phyloP scores from a whole-genome alignment of 2,113 vertebrate genomes.

The Neofelis nebulosa region DNA sequence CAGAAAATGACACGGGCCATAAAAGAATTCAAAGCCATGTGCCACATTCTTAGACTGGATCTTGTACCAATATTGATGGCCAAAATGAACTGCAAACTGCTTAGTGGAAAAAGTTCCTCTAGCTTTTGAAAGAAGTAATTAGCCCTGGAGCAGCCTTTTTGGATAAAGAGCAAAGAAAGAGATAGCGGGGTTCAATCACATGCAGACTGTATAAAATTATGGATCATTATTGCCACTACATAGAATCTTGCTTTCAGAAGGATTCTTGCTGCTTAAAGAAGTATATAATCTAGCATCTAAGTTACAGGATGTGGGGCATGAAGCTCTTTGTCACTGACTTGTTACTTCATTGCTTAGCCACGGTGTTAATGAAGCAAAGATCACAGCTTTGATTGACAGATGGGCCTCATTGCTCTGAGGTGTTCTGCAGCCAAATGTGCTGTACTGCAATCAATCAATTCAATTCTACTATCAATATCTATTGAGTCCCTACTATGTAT shows the following conservation, averaged over 20 bases:
- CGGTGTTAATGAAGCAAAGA: constrained; percentile 57
- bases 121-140: constrained; percentile 58
- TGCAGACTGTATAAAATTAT: background rate
- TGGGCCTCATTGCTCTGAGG: constrained; percentile 15
- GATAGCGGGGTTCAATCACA: background rate
- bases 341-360: background rate
- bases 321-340: constrained; percentile 37
- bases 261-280: constrained; percentile 3
- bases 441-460: background rate
- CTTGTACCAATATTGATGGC: background rate
- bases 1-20: constrained; percentile 41
- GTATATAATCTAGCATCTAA: background rate
- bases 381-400: constrained; percentile 71
- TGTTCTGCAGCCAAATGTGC: background rate
- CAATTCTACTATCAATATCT: background rate
- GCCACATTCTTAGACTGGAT: constrained; percentile 44
- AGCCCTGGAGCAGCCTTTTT: background rate
- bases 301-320: background rate
- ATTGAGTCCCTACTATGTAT: constrained; percentile 8
- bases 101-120: constrained; percentile 37
- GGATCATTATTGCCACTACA: background rate
- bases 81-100: constrained; percentile 59
- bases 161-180: background rate
- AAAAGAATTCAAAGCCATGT: constrained; percentile 42
- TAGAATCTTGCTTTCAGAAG: background rate